Percentiles rank a stretch among this genome's conserved stretches.
These are phyloP conservation scores for Elephantulus edwardii DNA, from an alignment of 2,113 vertebrate genomes.

Conservation along the genomic window DNA sequence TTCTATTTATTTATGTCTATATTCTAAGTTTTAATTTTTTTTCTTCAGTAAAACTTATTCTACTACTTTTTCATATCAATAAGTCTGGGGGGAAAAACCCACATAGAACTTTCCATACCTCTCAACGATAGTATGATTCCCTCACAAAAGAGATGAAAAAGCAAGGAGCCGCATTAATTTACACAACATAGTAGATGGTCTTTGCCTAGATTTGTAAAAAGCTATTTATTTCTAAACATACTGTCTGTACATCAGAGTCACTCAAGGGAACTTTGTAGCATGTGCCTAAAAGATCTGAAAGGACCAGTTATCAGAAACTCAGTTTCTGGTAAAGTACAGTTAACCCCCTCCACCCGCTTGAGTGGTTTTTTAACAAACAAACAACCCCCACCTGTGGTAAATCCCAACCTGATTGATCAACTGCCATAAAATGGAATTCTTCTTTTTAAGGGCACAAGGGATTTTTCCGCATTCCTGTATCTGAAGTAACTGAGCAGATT, in stretches of 20 bases:
- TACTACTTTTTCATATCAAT: not conserved
- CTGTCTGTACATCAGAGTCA: not conserved
- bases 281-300: slow-evolving; percentile 5
- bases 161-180: not conserved
- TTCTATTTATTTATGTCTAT: slow-evolving; percentile 30
- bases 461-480: too few species aligned
- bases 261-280: not conserved
- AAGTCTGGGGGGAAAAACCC: too few species aligned
- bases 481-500: too few species aligned
- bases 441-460: too few species aligned
- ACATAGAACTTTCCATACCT: not conserved
- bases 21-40: not conserved
- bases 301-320: too few species aligned
- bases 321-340: too few species aligned
- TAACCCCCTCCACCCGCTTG: too few species aligned
- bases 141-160: not conserved
- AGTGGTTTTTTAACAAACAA: too few species aligned
- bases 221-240: not conserved
- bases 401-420: too few species aligned
- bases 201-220: not conserved
- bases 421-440: too few species aligned
- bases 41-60: not conserved
- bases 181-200: not conserved
- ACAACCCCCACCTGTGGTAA: too few species aligned
- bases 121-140: not conserved